These are phyloP conservation scores for Chelon auratus DNA, from an alignment of 2,797 vertebrate species.

Conservation along the genomic window DNA sequence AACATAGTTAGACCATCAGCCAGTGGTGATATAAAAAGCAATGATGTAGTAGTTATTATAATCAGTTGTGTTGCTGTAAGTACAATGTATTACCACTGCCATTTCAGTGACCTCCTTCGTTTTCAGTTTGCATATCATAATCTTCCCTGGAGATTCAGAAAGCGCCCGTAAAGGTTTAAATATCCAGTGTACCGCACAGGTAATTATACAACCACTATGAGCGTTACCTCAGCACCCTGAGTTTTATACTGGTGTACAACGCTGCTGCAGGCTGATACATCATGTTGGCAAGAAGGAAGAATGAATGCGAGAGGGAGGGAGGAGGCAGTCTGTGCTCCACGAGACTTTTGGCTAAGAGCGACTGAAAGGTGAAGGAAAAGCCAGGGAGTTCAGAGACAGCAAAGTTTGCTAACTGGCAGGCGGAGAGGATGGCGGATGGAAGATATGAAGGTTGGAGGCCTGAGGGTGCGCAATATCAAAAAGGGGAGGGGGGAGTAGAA, in stretches of 20 bases:
- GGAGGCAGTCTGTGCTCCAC: slow-evolving; percentile 25
- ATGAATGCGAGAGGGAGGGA: slow-evolving; percentile 14
- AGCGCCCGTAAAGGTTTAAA: background rate
- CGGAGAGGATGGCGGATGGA: slow-evolving; percentile 60
- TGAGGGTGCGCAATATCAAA: slow-evolving; percentile 65
- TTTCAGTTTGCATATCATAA: background rate
- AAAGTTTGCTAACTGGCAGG: slow-evolving; percentile 76
- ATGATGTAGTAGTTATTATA: background rate
- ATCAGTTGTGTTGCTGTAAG: background rate
- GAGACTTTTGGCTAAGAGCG: slow-evolving; percentile 54
- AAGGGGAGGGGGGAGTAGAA: slow-evolving; percentile 45
- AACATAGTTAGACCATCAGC: background rate
- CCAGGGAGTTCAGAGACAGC: slow-evolving; percentile 58
- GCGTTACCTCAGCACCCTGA: slow-evolving; percentile 24
- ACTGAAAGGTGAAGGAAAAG: slow-evolving; percentile 68
- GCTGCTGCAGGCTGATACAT: slow-evolving; percentile 27
- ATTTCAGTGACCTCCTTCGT: background rate
- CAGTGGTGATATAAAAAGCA: background rate
- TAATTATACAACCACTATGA: background rate
- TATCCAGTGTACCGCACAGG: background rate
- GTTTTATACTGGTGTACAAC: slow-evolving; percentile 24
- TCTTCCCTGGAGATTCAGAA: background rate
- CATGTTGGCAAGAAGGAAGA: slow-evolving; percentile 31
- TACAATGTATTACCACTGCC: background rate
- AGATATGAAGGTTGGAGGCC: slow-evolving; percentile 74